Evolutionary conservation across 2,888 invertebrate genomes (phyloP).

Genomic region (Eristalis pertinax): DNA sequence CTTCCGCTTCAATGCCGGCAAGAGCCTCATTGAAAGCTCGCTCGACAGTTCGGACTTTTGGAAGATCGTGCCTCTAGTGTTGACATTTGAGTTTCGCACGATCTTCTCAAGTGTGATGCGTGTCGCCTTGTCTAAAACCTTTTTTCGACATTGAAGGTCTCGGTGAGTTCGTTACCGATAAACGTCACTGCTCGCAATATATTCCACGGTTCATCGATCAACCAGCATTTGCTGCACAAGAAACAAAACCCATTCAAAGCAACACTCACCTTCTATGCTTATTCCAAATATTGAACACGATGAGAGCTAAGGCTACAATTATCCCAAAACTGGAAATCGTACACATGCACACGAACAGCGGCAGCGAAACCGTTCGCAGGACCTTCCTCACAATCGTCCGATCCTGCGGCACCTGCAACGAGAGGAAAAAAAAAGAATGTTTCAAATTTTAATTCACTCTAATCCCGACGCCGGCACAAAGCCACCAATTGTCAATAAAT

Average conservation of each 20-base stretch:
- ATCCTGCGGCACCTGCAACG: conserved; percentile 94
- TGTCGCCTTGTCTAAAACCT: no score
- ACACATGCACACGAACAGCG: conserved; percentile 96
- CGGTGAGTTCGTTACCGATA: no score
- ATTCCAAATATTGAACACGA: conserved; percentile 96
- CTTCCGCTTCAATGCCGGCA: no score
- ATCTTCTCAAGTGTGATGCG: no score
- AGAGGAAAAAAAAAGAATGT: conserved; percentile 14
- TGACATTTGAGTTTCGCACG: no score
- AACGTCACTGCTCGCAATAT: no score
- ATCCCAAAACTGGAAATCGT: conserved; percentile 94
- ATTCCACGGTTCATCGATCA: no score
- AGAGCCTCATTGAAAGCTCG: no score
- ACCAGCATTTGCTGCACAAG: background rate
- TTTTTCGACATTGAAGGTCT: no score
- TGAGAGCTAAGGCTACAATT: conserved; percentile 90
- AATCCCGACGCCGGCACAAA: background rate
- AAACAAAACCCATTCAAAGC: background rate
- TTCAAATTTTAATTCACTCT: background rate
- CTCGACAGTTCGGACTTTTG: no score
- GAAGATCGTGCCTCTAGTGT: no score
- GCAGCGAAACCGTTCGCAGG: conserved; percentile 92
- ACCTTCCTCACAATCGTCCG: conserved; percentile 94
- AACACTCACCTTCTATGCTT: conserved; percentile 91
- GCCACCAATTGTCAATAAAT: background rate